Base-by-base conservation (phyloP, 2,113 vertebrate genomes). In the Platysteira castanea region DNA sequence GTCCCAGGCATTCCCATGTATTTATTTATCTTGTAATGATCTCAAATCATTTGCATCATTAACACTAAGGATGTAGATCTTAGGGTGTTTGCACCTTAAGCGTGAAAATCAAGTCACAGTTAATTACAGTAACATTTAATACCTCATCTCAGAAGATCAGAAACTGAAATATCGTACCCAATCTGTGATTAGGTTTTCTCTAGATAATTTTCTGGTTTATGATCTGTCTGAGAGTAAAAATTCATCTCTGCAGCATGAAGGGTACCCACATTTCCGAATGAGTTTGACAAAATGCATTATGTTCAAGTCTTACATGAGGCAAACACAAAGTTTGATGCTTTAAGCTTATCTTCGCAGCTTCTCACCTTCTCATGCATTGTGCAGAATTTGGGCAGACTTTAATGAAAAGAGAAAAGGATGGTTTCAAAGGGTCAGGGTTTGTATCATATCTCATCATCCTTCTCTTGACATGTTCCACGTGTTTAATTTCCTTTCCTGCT, bases 221-320 rank as follows among this genome's bases (percentile, higher is more conserved):
- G n/a, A 61, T 8, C 7, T 53, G 14, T 2, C 8, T 84, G 59
- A 50, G 26, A 59, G 24, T 37, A 52, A 65, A 46, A 59, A 13
- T 16, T 75, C 10, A 15, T 37, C 13, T 86, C 39, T 80, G 33
- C 22, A 49, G 6, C 39, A 63, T 0, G 1, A 70, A 63, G 30
- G 6, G 15, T 35, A 52, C 6, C 5, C 0, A 1, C 0, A 1
- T 78, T 68, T 87, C 41, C 42, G 1, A 2, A 11, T 15, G 13
- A 65, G 11, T 50, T 74, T 64, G 59, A 80, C 11, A 9, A 49
- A 88, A 3, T 20, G 2, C 76, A 41, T n/a, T 11, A 28, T 24
- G 16, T 61, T 86, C 30, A 23, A 12, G 64, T n/a, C 61, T 81
- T 52, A 41, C 13, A 9, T 31, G 28, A 64, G 22, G 20, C 41